These are phyloP conservation scores for Ctenomys sociabilis DNA, from an alignment of 2,113 vertebrate genomes.

Conservation along the genomic window DNA sequence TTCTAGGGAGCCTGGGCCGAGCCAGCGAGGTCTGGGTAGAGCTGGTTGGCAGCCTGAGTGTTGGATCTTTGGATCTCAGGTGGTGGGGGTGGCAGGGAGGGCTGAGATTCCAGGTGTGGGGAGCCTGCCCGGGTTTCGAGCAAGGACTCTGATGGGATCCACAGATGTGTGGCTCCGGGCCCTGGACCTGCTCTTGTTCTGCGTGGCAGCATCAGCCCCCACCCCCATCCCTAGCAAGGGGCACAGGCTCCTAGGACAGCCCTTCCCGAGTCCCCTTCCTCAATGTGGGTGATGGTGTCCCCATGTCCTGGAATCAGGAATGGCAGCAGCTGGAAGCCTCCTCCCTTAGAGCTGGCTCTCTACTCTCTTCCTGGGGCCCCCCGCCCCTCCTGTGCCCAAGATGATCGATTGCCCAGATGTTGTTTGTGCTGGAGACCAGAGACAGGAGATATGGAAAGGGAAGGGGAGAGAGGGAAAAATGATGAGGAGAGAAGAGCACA, in stretches of 20 bases:
- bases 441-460: slow-evolving; percentile 47
- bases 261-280: not conserved
- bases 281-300: not conserved
- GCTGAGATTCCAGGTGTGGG: slow-evolving; percentile 65
- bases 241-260: not conserved
- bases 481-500: not conserved
- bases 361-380: not conserved
- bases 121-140: slow-evolving; percentile 55
- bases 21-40: not conserved
- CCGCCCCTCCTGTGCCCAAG: slow-evolving; percentile 59
- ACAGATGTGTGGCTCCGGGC: slow-evolving; percentile 78
- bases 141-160: slow-evolving; percentile 72
- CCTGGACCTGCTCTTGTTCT: slow-evolving; percentile 58
- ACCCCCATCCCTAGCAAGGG: not conserved
- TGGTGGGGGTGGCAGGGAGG: not conserved
- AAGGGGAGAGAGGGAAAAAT: slow-evolving; percentile 1
- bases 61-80: not conserved
- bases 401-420: slow-evolving; percentile 80
- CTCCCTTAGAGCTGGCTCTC: not conserved
- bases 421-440: slow-evolving; percentile 77
- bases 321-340: not conserved
- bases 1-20: not conserved
- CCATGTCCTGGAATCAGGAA: not conserved
- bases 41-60: not conserved
- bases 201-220: slow-evolving; percentile 62